Evolutionary conservation across 2,888 invertebrate species (phyloP), one percentile per base, ranked within the genome.

Genomic region (Pegoplata infirma): DNA sequence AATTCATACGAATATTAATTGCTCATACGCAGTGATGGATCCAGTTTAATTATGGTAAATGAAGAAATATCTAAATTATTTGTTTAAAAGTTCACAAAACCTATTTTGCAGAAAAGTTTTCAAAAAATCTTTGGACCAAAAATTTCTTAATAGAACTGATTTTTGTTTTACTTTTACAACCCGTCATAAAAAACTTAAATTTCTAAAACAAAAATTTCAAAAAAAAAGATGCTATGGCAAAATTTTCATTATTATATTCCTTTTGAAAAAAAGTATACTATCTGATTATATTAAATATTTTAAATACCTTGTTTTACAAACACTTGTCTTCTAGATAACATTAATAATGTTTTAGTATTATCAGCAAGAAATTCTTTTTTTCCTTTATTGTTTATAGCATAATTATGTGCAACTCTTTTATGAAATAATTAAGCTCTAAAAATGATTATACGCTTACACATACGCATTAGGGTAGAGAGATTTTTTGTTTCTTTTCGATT

Each of bases 331-430:
- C 10, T 32, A 12, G 1, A 40, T 4, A 40, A 40, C 8, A 40
- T 40, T n/a, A 40, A 40, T 40, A 40, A 7, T 40, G 3, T 40
- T 40, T n/a, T 40, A 5, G 5, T 6, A 12, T 40, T 40, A 64
- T 49, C 46, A 25, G 44, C 14, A 36, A 46, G 19, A 55, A 28
- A 59, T 61, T 51, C 40, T 32, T 49, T 51, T 32, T n/a, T 19
- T 46, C 5, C 8, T 17, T 14, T 17, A 12, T 19, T 17, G 4
- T 61, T 44, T 53, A 53, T 59, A 25, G 28, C 53, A 66, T 78
- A 69, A 74, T 78, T 73, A 64, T 64, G 73, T 66, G 67, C 47
- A 46, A 51, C 59, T 16, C 61, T 58, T 58, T 77, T 63, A 36
- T 63, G 46, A 23, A 25, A 63, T 73, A 77, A 77, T 77, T 64